Evolutionary conservation across 2,888 invertebrate genomes (phyloP).

Genomic region (Thymelicus sylvestris): DNA sequence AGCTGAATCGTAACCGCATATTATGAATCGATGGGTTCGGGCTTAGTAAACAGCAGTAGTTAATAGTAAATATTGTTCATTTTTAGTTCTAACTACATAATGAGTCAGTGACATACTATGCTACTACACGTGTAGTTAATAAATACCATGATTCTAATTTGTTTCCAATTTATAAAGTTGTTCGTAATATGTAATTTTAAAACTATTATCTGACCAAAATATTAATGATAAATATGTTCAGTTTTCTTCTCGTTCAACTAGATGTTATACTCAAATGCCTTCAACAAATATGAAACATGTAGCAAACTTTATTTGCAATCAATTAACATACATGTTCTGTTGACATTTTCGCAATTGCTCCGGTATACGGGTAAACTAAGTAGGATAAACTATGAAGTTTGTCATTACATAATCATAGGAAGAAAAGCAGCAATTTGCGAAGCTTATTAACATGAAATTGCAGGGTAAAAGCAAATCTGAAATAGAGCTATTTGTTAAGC

Average conservation of each 20-base stretch:
- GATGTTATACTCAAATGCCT: not conserved
- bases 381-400: constrained; percentile 4
- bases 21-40: too few relatives aligned
- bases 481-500: constrained; percentile 28
- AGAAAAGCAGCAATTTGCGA: constrained; percentile 18
- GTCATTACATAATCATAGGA: not conserved
- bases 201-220: too few relatives aligned
- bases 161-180: too few relatives aligned
- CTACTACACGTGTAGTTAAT: too few relatives aligned
- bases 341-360: not conserved
- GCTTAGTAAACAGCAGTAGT: too few relatives aligned
- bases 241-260: not conserved
- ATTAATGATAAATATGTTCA: too few relatives aligned
- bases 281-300: constrained; percentile 7
- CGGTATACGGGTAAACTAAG: constrained; percentile 10
- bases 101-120: too few relatives aligned
- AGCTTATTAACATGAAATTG: constrained; percentile 15
- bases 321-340: constrained; percentile 23
- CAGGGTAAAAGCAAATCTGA: constrained; percentile 12
- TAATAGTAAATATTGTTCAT: too few relatives aligned
- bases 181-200: too few relatives aligned
- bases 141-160: too few relatives aligned
- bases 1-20: too few relatives aligned
- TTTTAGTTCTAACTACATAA: too few relatives aligned
- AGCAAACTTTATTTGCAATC: constrained; percentile 20